Conservation (phyloP, 2,888 invertebrate species). For the Iphiclides podalirius region DNA sequence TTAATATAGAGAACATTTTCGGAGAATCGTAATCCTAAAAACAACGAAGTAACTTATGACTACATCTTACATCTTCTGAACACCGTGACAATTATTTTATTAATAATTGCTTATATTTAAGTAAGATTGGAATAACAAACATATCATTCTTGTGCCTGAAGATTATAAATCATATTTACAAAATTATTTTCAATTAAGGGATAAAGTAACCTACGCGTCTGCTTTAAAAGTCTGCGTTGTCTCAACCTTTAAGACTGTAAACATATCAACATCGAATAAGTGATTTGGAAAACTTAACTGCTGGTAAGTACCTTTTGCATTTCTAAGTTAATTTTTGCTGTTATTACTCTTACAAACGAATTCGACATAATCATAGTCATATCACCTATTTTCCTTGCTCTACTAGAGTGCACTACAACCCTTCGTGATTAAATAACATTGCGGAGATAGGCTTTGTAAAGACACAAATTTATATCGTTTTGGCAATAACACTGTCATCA, state of each 20-base stretch:
- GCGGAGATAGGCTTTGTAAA: too few species aligned
- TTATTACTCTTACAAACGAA: too few species aligned
- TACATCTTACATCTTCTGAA: conserved; percentile 16
- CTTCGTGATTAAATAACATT: too few species aligned
- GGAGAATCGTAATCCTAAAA: conserved; percentile 20
- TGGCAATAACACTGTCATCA: too few species aligned
- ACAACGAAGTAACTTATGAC: conserved; percentile 23
- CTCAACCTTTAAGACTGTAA: conserved; percentile 10
- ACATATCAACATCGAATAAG: conserved; percentile 4
- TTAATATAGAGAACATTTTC: conserved; percentile 15
- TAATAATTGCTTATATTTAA: conserved; percentile 51
- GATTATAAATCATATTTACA: conserved; percentile 40
- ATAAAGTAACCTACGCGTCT: background rate
- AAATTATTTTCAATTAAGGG: conserved; percentile 29
- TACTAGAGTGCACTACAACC: too few species aligned
- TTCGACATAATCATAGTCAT: too few species aligned
- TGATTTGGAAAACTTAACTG: background rate
- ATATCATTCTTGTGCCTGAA: conserved; percentile 76
- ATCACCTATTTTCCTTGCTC: too few species aligned
- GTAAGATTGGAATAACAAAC: conserved; percentile 46
- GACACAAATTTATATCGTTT: too few species aligned
- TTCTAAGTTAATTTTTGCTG: too few species aligned
- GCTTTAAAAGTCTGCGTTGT: background rate
- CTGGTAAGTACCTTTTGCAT: conserved; percentile 10
- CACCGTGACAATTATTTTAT: conserved; percentile 28